phyloP scores from a whole-genome alignment of 1,140 invertebrate genomes.

The Chironomus tepperi region DNA sequence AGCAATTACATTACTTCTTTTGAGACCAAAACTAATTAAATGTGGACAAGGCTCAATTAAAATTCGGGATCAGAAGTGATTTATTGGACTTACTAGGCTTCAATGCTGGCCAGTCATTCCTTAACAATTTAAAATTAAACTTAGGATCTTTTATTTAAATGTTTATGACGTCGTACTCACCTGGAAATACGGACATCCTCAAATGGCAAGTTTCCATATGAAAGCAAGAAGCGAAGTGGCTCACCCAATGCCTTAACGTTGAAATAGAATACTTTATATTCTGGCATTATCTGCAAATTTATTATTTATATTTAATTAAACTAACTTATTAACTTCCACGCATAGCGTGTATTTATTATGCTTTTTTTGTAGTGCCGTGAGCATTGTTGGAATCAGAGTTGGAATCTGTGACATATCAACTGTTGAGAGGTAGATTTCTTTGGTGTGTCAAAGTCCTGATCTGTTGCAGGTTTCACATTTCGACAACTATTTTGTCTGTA shows the following conservation, averaged over 20 bases:
- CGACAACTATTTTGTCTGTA: no score
- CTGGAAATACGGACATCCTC: constrained; percentile 50
- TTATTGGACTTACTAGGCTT: neutral
- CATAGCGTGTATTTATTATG: no score
- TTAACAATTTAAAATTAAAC: constrained; percentile 7
- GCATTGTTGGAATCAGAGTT: no score
- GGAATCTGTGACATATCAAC: no score
- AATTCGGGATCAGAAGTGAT: neutral
- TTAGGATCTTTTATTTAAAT: neutral
- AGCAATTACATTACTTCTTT: neutral
- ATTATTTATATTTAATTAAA: no score
- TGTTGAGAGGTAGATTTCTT: no score
- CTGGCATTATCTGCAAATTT: constrained; percentile 35
- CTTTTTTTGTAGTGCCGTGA: no score
- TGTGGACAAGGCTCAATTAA: neutral
- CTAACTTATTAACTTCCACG: no score
- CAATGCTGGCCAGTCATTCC: constrained; percentile 4
- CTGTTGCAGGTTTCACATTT: no score
- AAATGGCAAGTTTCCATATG: constrained; percentile 52
- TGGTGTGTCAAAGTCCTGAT: no score
- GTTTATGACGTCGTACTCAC: neutral
- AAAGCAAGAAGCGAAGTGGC: constrained; percentile 55
- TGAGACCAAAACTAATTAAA: neutral
- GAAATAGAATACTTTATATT: constrained; percentile 57
- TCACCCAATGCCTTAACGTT: constrained; percentile 57